A percentile compares a stretch with the other conserved stretches of the same genome.
These are phyloP conservation scores for Heliornis fulica DNA, from an alignment of 2,113 vertebrate genomes.

Conservation along the genomic window DNA sequence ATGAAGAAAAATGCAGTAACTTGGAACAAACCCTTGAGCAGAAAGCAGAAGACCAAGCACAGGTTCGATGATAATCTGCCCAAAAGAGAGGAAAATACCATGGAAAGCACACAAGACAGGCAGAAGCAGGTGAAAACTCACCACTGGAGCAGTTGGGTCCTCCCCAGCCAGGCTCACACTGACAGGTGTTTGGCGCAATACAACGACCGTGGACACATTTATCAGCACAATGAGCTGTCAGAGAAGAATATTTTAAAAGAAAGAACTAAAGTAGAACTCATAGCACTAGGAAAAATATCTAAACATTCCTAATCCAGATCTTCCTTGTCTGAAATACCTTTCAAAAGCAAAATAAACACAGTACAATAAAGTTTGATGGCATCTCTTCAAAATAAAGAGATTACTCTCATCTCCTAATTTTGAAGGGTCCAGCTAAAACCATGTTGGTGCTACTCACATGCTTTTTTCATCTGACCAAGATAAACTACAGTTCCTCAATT, in stretches of 20 bases:
- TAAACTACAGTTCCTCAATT: not conserved
- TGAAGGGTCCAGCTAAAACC: not conserved
- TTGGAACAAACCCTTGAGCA: not conserved
- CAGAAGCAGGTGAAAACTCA: conserved; percentile 90
- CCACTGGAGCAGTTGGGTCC: conserved; percentile 97
- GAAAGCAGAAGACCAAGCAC: not conserved
- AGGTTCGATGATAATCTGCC: not conserved
- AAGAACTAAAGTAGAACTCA: conserved; percentile 49
- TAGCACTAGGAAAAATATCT: not conserved
- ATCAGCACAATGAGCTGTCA: conserved; percentile 91
- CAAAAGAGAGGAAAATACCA: not conserved
- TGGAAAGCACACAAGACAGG: conserved; percentile 53
- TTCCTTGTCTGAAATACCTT: not conserved
- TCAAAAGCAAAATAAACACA: conserved; percentile 41
- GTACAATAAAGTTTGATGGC: not conserved
- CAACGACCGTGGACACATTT: conserved; percentile 96
- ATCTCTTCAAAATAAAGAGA: not conserved
- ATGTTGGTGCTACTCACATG: not conserved
- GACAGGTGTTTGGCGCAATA: conserved; percentile 97
- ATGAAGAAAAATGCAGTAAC: not conserved
- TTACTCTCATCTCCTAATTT: not conserved
- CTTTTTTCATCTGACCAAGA: not conserved
- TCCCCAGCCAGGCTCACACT: conserved; percentile 98
- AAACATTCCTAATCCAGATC: conserved; percentile 10
- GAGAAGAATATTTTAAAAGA: conserved; percentile 36